These are phyloP conservation scores for Dasyornis broadbenti DNA, from an alignment of 2,113 vertebrate genomes.

Conservation along the genomic window DNA sequence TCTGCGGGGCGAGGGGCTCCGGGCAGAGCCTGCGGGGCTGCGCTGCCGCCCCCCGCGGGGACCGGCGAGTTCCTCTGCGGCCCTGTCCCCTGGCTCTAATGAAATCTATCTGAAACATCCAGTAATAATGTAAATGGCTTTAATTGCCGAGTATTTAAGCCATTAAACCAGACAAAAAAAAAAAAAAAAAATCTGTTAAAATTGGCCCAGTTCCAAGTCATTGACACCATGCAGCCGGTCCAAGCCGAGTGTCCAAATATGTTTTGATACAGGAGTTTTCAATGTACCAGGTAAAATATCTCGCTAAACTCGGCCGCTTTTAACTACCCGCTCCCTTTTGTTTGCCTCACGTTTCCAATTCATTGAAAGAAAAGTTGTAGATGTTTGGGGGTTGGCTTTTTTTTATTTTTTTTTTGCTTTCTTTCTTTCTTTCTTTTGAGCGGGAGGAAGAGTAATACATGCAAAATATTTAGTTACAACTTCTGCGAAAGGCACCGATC, in stretches of 20 bases:
- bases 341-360: slow-evolving; percentile 21
- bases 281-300: not conserved
- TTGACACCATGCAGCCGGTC: not conserved
- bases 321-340: not conserved
- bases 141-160: not conserved
- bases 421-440: not conserved
- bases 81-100: not conserved
- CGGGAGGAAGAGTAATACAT: not conserved
- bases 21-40: not conserved
- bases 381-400: not conserved
- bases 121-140: not conserved
- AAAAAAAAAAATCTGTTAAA: not conserved
- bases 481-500: slow-evolving; percentile 49
- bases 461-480: slow-evolving; percentile 53
- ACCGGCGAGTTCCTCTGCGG: not conserved
- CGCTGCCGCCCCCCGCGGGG: not conserved
- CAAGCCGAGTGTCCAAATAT: not conserved
- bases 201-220: not conserved
- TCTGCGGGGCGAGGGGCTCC: not conserved
- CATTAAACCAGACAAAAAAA: not conserved
- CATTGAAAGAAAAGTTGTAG: slow-evolving; percentile 38
- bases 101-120: not conserved
- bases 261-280: not conserved
- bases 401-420: no score
- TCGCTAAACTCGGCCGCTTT: not conserved